Percentiles rank a stretch among this genome's conserved stretches.
phyloP scores from a whole-genome alignment of 2,797 vertebrate genomes.

The Chelon auratus region DNA sequence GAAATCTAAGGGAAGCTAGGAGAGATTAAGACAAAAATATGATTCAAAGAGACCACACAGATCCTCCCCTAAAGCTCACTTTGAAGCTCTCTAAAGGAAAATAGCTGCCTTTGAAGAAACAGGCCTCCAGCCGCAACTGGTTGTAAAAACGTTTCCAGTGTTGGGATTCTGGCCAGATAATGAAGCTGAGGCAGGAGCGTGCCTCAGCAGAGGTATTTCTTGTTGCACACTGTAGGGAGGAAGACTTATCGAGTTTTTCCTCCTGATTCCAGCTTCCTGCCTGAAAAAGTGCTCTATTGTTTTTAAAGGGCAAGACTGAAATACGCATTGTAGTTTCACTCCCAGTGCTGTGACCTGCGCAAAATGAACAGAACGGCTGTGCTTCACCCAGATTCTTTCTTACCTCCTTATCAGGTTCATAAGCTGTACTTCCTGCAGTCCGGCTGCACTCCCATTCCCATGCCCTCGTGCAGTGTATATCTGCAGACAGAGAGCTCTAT shows the following conservation, averaged over 20 bases:
- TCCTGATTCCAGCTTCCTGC: conserved; percentile 68
- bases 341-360: conserved; percentile 29
- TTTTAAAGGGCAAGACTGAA: conserved; percentile 54
- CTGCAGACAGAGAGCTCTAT: conserved; percentile 51
- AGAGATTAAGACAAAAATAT: conserved; percentile 53
- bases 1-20: conserved; percentile 33
- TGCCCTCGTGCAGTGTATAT: conserved; percentile 34
- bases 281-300: conserved; percentile 74
- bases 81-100: conserved; percentile 63
- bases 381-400: conserved; percentile 35
- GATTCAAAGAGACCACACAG: conserved; percentile 62
- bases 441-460: conserved; percentile 41
- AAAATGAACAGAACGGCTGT: conserved; percentile 32
- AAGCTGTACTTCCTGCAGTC: conserved; percentile 55
- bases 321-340: conserved; percentile 45
- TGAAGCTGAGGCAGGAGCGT: conserved; percentile 48
- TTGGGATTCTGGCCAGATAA: conserved; percentile 60
- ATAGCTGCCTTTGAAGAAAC: conserved; percentile 66
- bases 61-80: conserved; percentile 56
- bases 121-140: conserved; percentile 58
- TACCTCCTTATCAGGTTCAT: conserved; percentile 64
- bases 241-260: conserved; percentile 62
- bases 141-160: conserved; percentile 74
- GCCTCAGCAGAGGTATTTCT: conserved; percentile 54
- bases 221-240: conserved; percentile 61